These are phyloP conservation scores for Pantherophis guttatus DNA, from an alignment of 2,113 vertebrate genomes.

Conservation along the genomic window DNA sequence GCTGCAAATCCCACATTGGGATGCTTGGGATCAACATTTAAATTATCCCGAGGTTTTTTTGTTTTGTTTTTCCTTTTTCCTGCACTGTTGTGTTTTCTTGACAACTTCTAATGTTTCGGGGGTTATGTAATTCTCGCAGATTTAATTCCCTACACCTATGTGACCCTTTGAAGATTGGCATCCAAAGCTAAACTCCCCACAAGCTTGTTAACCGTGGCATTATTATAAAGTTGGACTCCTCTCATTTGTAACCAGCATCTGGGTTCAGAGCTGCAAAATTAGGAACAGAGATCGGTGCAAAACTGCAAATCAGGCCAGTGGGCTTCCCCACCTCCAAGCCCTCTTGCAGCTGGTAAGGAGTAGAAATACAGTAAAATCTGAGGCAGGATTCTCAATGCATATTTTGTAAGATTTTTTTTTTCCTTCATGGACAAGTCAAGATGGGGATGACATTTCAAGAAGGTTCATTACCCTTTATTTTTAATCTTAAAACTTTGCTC, in stretches of 20 bases:
- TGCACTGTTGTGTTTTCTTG: background rate
- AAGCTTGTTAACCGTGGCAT: background rate
- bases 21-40: background rate
- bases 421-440: background rate
- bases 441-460: conserved; percentile 6
- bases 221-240: background rate
- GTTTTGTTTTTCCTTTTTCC: background rate
- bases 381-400: conserved; percentile 9
- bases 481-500: background rate
- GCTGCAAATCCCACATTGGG: background rate
- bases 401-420: conserved; percentile 37
- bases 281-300: background rate
- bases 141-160: background rate
- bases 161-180: background rate
- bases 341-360: background rate
- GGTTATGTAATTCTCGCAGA: background rate
- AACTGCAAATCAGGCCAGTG: fast-evolving
- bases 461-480: conserved; percentile 1
- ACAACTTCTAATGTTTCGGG: background rate
- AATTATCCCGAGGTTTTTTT: background rate
- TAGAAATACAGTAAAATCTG: conserved; percentile 7
- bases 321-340: background rate
- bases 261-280: background rate
- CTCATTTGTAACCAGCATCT: background rate
- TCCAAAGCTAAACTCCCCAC: background rate